phyloP scores from a whole-genome alignment of 2,113 vertebrate genomes.

The Helogale parvula region DNA sequence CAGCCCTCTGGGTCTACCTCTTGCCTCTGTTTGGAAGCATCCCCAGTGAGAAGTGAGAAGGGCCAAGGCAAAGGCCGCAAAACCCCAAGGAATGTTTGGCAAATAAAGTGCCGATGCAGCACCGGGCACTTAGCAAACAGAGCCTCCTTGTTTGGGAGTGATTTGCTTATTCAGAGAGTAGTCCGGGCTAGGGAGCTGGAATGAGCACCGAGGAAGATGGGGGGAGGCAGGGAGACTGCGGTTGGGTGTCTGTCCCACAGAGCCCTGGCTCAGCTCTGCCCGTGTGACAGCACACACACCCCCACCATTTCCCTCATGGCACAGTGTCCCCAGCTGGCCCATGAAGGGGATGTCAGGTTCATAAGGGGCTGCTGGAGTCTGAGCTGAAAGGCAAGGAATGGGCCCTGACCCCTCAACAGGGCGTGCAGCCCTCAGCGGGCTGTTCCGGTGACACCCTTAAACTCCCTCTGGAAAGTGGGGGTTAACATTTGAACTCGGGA shows the following conservation, averaged over 20 bases:
- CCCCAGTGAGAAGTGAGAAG: neutral
- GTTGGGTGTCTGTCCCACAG: neutral
- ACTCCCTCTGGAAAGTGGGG: neutral
- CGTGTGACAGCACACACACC: accelerated
- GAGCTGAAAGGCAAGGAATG: neutral
- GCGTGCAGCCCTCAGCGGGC: accelerated
- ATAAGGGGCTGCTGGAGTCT: neutral
- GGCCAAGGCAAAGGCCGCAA: neutral
- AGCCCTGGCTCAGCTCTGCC: neutral
- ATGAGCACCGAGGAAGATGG: neutral
- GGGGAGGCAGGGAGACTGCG: accelerated
- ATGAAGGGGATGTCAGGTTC: neutral
- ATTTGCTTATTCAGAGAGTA: slow-evolving; percentile 42
- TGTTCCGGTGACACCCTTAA: neutral
- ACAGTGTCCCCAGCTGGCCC: neutral
- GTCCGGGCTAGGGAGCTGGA: neutral
- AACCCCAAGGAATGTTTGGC: slow-evolving; percentile 55
- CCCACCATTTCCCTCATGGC: neutral
- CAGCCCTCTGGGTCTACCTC: neutral
- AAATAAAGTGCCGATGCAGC: slow-evolving; percentile 51
- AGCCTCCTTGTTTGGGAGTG: slow-evolving; percentile 10
- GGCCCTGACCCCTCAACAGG: neutral
- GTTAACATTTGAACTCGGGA: neutral
- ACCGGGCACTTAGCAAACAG: neutral
- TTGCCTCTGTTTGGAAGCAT: neutral